Evolutionary conservation across 2,797 vertebrate genomes (phyloP).

Genomic region (Sebastolobus alascanus): DNA sequence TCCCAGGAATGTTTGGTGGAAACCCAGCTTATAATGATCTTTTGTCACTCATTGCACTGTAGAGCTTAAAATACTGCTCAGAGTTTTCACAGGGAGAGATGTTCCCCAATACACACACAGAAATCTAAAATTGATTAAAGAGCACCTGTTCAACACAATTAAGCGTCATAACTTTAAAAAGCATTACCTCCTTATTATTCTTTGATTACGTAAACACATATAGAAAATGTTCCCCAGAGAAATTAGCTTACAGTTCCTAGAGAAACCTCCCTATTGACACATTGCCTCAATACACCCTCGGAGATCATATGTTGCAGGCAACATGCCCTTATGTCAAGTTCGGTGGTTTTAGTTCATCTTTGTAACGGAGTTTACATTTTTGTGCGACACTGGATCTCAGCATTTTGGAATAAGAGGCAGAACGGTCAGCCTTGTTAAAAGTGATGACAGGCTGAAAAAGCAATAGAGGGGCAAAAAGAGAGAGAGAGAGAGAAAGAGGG

Average conservation of each 20-base stretch:
- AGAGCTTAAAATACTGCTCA: not conserved
- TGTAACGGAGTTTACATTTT: constrained; percentile 15
- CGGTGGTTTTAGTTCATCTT: not conserved
- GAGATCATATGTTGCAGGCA: not conserved
- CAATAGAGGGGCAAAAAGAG: constrained; percentile 12
- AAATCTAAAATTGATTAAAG: not conserved
- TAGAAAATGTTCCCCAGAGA: not conserved
- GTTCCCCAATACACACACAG: not conserved
- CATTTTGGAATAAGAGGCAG: constrained; percentile 28
- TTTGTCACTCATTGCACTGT: not conserved
- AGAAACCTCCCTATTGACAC: not conserved
- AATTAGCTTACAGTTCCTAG: not conserved
- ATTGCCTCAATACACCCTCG: not conserved
- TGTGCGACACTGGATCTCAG: constrained; percentile 10
- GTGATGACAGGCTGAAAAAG: constrained; percentile 58
- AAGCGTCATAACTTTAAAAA: not conserved
- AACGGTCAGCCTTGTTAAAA: constrained; percentile 39
- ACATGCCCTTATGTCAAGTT: not conserved
- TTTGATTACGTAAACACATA: not conserved
- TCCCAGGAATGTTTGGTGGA: too few relatives aligned
- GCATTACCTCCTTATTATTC: not conserved
- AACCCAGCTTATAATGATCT: not conserved
- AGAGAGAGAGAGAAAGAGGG: not conserved
- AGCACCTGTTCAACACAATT: not conserved
- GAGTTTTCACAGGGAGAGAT: not conserved